Evolutionary conservation across 2,888 invertebrate species (phyloP).

Genomic region (Xestia sexstrigata): DNA sequence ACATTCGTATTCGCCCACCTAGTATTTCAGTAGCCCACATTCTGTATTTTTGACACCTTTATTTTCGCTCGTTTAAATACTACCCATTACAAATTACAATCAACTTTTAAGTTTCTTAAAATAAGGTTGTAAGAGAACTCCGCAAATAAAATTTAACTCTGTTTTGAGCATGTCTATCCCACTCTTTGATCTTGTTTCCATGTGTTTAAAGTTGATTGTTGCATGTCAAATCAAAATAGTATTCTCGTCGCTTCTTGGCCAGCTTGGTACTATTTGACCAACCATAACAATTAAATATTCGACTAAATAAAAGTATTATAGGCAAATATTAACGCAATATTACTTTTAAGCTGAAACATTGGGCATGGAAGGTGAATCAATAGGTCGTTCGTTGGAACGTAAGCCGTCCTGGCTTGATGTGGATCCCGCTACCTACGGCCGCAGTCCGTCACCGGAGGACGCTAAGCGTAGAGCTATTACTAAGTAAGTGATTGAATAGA

Average conservation of each 20-base stretch:
- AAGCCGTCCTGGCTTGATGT: conserved; percentile 89
- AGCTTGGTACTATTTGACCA: not conserved
- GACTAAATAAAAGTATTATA: no score
- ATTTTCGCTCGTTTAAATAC: no score
- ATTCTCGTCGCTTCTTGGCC: not conserved
- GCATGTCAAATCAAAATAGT: not conserved
- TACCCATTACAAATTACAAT: not conserved
- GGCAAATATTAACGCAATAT: not conserved
- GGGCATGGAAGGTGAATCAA: conserved; percentile 93
- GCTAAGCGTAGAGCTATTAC: conserved; percentile 81
- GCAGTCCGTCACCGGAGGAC: conserved; percentile 90
- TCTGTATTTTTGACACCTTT: no score
- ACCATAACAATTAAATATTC: not conserved
- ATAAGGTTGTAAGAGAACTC: not conserved
- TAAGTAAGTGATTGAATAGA: conserved; percentile 72
- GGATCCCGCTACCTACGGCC: conserved; percentile 76
- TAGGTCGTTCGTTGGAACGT: conserved; percentile 83
- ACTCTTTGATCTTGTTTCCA: not conserved
- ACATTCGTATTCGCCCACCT: no score
- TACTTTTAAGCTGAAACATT: conserved; percentile 92
- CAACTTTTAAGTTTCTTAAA: not conserved
- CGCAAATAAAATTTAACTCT: not conserved
- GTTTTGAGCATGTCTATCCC: not conserved
- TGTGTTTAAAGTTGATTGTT: not conserved
- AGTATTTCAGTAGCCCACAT: no score